A percentile compares a stretch with the other conserved stretches of the same genome.
Evolutionary conservation across 2,888 invertebrate species (phyloP).

Genomic region (Chrysomela aeneicollis): DNA sequence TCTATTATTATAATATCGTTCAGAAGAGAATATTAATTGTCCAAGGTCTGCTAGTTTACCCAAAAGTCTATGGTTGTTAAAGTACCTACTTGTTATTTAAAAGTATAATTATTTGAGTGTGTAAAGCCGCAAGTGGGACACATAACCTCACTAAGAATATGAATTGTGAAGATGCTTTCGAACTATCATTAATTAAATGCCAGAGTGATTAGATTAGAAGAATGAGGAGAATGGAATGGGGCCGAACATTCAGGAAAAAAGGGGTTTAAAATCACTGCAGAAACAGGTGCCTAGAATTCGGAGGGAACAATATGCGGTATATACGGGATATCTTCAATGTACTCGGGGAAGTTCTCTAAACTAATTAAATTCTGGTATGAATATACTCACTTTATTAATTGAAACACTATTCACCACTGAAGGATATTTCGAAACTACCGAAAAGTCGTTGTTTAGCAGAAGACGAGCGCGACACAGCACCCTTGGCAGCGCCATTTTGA

Average conservation of each 20-base stretch:
- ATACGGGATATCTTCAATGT: neutral
- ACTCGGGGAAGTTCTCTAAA: neutral
- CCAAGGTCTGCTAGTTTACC: too few relatives aligned
- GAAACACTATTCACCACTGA: slow-evolving; percentile 52
- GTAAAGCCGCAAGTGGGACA: slow-evolving; percentile 8
- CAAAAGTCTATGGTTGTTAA: too few relatives aligned
- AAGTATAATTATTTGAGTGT: neutral
- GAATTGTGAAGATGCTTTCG: too few relatives aligned
- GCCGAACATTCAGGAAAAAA: neutral
- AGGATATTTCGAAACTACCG: slow-evolving; percentile 56
- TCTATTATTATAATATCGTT: too few relatives aligned
- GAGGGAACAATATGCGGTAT: slow-evolving; percentile 2
- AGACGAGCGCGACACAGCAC: slow-evolving; percentile 59
- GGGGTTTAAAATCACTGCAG: slow-evolving; percentile 11
- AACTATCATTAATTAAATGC: too few relatives aligned
- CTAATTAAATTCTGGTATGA: slow-evolving; percentile 8
- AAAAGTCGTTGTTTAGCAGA: slow-evolving; percentile 57
- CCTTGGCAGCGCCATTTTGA: slow-evolving; percentile 60
- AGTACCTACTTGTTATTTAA: neutral
- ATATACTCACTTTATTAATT: slow-evolving; percentile 58
- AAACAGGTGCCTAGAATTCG: slow-evolving; percentile 9
- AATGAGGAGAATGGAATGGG: too few relatives aligned
- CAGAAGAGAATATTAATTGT: too few relatives aligned
- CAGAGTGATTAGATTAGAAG: too few relatives aligned
- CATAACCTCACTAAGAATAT: slow-evolving; percentile 13